Evolutionary conservation across 2,113 vertebrate genomes (phyloP).

Genomic region (Melanerpes formicivorus): DNA sequence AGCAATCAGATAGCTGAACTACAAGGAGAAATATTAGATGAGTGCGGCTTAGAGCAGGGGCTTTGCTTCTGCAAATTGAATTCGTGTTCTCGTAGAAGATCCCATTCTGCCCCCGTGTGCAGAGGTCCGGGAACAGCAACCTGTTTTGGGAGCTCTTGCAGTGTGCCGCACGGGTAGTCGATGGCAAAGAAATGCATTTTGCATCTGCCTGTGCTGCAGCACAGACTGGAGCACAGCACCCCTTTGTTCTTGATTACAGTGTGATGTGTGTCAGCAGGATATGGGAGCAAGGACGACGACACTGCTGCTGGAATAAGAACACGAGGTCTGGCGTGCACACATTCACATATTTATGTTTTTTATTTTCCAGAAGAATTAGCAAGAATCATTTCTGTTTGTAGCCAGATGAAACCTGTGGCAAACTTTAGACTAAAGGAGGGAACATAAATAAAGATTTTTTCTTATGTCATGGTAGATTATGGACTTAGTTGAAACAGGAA

Average conservation of each 20-base stretch:
- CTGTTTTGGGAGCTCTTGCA: not conserved
- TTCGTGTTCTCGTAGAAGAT: constrained; percentile 15
- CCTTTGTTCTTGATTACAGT: not conserved
- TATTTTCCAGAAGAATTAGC: not conserved
- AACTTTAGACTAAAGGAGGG: not conserved
- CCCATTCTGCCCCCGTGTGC: constrained; percentile 64
- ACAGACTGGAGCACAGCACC: accelerated
- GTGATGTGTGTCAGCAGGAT: not conserved
- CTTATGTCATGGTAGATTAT: not conserved
- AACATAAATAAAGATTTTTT: not conserved
- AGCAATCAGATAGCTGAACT: constrained; percentile 46
- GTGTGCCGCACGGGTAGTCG: accelerated
- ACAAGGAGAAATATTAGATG: constrained; percentile 20
- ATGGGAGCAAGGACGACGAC: accelerated
- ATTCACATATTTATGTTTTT: no score
- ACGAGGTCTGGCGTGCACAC: accelerated
- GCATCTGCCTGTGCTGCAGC: not conserved
- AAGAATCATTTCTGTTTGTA: not conserved
- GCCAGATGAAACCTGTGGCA: not conserved
- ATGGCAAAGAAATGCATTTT: accelerated
- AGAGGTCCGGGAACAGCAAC: constrained; percentile 30
- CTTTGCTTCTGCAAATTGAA: constrained; percentile 23
- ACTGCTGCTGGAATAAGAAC: accelerated
- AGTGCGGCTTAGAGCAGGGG: not conserved
- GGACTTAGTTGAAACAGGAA: not conserved